Base-by-base conservation (phyloP, 2,888 invertebrate species). In the Tipula lateralis region DNA sequence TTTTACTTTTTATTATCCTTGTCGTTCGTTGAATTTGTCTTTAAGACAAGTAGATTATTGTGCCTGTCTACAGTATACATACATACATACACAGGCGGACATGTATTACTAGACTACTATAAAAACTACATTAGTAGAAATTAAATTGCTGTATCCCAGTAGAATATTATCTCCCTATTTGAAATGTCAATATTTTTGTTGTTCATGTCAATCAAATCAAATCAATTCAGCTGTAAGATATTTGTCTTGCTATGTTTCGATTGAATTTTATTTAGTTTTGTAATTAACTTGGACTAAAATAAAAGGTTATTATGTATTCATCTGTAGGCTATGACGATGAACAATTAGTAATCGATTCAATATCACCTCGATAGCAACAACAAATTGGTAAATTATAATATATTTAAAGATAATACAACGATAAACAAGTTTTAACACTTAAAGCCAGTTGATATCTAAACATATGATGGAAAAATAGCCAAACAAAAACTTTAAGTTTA, bases 41-140 rank as follows among this genome's bases (percentile, higher is more conserved):
- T 66, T 66, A 66, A 66, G 66, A 66, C 66, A 66, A 66, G 66
- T 66, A 66, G 66, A 66, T 66, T 66, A 66, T 66, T 66, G 24
- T 66, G 24, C 66, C 24, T 66, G 66, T 24, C 66, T 24, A 66
- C 24, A 7, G 66, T 7, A 66, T 24, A 66, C 19, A 66, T 66
- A 24, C 9, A 66, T 7, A 66, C 9, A 66, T 9, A 9, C 5
- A 50, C n/a, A n/a, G n/a, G n/a, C 4, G 66, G 66, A 66, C 66
- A 66, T 66, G 24, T 50, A 50, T 16, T 16, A 50, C 66, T 24
- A 6, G n/a, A n/a, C n/a, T 19, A 24, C 66, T 66, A 66, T 66
- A 66, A 66, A 66, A 66, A 66, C 24, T 66, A 66, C 66, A 66
- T 66, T 66, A 66, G 66, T 66, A 66, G 66, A 66, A 66, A 66